phyloP scores from a whole-genome alignment of 2,113 vertebrate genomes.

The Dascyllus trimaculatus region DNA sequence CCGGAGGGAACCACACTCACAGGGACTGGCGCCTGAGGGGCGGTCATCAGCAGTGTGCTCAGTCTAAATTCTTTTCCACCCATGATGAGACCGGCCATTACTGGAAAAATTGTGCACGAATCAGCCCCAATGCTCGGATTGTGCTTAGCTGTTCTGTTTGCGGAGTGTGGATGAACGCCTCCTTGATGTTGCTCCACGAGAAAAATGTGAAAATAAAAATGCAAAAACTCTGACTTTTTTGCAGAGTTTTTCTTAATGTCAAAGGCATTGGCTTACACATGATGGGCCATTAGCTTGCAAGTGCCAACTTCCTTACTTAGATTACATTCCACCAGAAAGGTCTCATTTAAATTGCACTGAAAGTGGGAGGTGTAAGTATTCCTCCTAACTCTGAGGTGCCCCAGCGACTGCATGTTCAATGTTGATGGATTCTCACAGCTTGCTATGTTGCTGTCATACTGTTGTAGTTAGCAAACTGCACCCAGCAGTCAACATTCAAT shows the following conservation, averaged over 20 bases:
- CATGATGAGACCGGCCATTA: slow-evolving; percentile 9
- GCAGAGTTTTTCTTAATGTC: slow-evolving; percentile 46
- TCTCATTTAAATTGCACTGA: slow-evolving; percentile 39
- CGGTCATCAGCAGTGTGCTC: slow-evolving; percentile 56
- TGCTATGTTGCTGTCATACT: neutral
- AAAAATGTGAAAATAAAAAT: neutral
- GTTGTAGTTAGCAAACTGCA: neutral
- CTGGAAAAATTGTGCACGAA: slow-evolving; percentile 30
- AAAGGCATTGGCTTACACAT: slow-evolving; percentile 48
- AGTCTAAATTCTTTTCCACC: slow-evolving; percentile 58
- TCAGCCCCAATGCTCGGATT: neutral
- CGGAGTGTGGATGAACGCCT: neutral
- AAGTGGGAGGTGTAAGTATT: neutral
- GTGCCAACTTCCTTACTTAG: slow-evolving; percentile 18
- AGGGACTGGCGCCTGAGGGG: slow-evolving; percentile 57
- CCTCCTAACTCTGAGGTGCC: neutral
- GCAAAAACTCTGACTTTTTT: neutral
- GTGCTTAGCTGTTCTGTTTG: slow-evolving; percentile 27
- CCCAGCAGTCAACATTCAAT: slow-evolving; percentile 1
- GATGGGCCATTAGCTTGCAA: slow-evolving; percentile 7
- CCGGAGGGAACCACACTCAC: slow-evolving; percentile 47
- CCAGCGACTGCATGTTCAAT: neutral
- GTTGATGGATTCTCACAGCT: neutral
- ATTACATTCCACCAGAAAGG: slow-evolving; percentile 53
- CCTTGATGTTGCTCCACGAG: neutral